Conservation (phyloP, 2,113 vertebrate species). For the Merops nubicus region DNA sequence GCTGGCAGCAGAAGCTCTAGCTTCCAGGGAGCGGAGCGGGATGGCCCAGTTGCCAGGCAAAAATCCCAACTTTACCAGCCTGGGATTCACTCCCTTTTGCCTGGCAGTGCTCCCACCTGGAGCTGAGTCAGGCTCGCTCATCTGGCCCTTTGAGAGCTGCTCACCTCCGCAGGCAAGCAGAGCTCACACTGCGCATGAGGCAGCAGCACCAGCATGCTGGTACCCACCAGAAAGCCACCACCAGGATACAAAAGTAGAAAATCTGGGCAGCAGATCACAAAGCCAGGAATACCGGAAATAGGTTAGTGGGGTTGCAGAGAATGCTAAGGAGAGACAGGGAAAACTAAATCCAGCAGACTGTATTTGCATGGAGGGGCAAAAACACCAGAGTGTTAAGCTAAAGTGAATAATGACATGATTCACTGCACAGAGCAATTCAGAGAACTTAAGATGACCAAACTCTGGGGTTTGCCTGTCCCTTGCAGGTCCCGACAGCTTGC, state of each 20-base stretch:
- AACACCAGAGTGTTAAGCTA: not conserved
- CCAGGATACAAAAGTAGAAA: not conserved
- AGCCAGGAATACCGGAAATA: not conserved
- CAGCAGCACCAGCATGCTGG: not conserved
- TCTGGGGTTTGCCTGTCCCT: not conserved
- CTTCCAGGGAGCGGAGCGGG: accelerated
- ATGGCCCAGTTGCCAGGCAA: not conserved
- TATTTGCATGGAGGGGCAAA: not conserved
- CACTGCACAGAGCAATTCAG: not conserved
- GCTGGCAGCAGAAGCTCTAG: not conserved
- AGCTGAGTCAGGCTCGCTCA: not conserved
- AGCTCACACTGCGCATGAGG: not conserved
- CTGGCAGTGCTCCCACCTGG: not conserved
- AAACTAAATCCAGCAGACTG: not conserved
- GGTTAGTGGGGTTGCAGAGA: not conserved
- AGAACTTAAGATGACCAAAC: not conserved
- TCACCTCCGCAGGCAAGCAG: accelerated
- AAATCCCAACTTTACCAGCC: not conserved
- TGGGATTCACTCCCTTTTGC: not conserved
- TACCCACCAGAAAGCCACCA: not conserved
- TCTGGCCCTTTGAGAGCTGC: not conserved
- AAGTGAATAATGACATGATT: not conserved
- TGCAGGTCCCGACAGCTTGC: not conserved
- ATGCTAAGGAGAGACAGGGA: not conserved
- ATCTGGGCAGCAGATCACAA: not conserved